Conservation (phyloP, 2,113 vertebrate genomes). For the Lota lota region DNA sequence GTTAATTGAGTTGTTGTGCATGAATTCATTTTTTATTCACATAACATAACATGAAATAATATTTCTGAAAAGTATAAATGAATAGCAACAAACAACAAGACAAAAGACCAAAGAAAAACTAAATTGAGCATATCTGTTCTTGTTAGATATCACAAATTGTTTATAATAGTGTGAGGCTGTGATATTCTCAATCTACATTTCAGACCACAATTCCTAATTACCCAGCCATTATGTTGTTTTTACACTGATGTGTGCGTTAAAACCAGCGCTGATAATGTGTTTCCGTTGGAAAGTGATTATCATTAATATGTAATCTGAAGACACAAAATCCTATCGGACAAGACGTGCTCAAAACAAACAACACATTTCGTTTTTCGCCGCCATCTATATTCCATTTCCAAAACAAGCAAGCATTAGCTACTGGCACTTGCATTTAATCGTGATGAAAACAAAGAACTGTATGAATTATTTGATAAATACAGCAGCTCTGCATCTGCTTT, state of each 20-base stretch:
- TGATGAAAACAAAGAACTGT: too few species aligned
- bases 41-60: too few species aligned
- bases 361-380: slow-evolving; percentile 19
- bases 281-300: slow-evolving; percentile 14
- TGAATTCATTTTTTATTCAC: too few species aligned
- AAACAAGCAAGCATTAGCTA: too few species aligned
- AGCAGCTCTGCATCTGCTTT: too few species aligned
- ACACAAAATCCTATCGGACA: not conserved
- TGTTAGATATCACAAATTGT: not conserved
- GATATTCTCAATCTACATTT: slow-evolving; percentile 51
- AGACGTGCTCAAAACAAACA: slow-evolving; percentile 22
- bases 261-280: slow-evolving; percentile 55
- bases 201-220: slow-evolving; percentile 63
- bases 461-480: too few species aligned
- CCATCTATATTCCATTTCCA: too few species aligned
- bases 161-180: not conserved
- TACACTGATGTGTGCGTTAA: slow-evolving; percentile 49
- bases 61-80: too few species aligned
- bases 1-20: too few species aligned
- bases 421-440: too few species aligned
- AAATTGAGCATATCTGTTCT: not conserved
- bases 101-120: not conserved
- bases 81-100: too few species aligned
- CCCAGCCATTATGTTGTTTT: slow-evolving; percentile 40
- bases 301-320: slow-evolving; percentile 54